Evolutionary conservation across 2,888 invertebrate genomes (phyloP).

Genomic region (Lycia hirtaria): DNA sequence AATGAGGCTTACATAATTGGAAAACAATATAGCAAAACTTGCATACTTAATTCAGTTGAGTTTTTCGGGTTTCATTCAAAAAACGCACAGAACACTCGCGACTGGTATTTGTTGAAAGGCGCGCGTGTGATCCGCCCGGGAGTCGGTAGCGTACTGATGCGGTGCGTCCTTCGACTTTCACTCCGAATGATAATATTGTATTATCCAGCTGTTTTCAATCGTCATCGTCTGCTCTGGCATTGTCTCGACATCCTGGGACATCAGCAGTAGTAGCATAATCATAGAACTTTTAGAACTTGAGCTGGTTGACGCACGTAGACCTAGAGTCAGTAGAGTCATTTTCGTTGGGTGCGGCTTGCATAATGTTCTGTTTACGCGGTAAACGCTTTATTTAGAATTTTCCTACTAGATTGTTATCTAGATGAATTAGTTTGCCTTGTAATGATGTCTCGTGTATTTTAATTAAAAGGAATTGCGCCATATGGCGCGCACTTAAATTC

Average conservation of each 20-base stretch:
- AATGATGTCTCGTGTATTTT: constrained; percentile 35
- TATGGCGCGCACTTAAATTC: constrained; percentile 28
- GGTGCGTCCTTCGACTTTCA: constrained; percentile 80
- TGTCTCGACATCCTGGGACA: constrained; percentile 27
- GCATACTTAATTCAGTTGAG: constrained; percentile 75
- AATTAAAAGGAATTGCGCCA: constrained; percentile 28
- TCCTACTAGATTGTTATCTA: constrained; percentile 53
- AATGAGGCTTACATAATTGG: constrained; percentile 50
- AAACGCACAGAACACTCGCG: constrained; percentile 41
- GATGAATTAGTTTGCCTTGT: constrained; percentile 50
- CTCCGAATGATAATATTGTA: constrained; percentile 65
- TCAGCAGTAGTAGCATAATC: constrained; percentile 20
- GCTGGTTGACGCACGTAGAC: constrained; percentile 16
- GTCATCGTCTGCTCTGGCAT: constrained; percentile 15
- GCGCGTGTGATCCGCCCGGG: constrained; percentile 43
- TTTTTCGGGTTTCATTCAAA: constrained; percentile 43
- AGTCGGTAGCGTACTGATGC: constrained; percentile 63
- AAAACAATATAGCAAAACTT: constrained; percentile 57
- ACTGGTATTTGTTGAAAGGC: constrained; percentile 6
- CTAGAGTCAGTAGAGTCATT: constrained; percentile 17
- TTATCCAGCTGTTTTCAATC: constrained; percentile 45
- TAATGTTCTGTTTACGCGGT: constrained; percentile 46
- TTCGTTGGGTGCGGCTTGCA: constrained; percentile 48
- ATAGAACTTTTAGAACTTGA: constrained; percentile 29
- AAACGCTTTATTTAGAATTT: constrained; percentile 52